Evolutionary conservation across 2,797 vertebrate species (phyloP), one percentile per base, ranked within the genome.

Genomic region (Acomys russatus): DNA sequence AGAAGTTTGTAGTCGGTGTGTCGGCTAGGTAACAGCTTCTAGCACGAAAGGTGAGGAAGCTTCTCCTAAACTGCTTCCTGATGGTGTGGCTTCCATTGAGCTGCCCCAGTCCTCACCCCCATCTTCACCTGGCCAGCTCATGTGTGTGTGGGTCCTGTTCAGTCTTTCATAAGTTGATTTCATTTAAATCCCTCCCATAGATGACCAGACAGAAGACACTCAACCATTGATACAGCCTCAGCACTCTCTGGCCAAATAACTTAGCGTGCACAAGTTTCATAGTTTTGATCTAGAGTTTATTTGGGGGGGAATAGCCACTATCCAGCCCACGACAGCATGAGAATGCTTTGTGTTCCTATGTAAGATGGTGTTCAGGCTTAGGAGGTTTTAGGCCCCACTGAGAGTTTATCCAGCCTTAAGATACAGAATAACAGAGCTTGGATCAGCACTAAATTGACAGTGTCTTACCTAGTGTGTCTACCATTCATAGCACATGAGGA

Each of bases 21-120:
- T 35, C 2, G 0, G 20, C 28, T 77, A 33, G n/a, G 30, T 77
- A 33, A 1, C 7, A 35, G 44, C 74, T 44, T 20, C 79, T 54
- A 0, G 10, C 3, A 71, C 78, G 20, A 4, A 44, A 63, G 0
- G 3, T 54, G 6, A 33, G 51, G 23, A 10, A 7, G 3, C 12
- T 22, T 9, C 18, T 38, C 61, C 12, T 9, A 38, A 25, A 35
- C 9, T 33, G 66, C 20, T 23, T 44, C 1, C 30, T 12, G 15
- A 6, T 49, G 77, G 85, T 14, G 17, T 4, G 17, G 51, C 25
- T 44, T 30, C 82, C 56, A 18, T 18, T 15, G 12, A 35, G n/a
- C 15, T 17, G n/a, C 10, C 25, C 15, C 12, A 25, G 0, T 33
- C 61, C 78, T n/a, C 25, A 15, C 59, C 17, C 49, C 23, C 10